phyloP scores from a whole-genome alignment of 2,797 vertebrate genomes.

The Cottoperca gobio region DNA sequence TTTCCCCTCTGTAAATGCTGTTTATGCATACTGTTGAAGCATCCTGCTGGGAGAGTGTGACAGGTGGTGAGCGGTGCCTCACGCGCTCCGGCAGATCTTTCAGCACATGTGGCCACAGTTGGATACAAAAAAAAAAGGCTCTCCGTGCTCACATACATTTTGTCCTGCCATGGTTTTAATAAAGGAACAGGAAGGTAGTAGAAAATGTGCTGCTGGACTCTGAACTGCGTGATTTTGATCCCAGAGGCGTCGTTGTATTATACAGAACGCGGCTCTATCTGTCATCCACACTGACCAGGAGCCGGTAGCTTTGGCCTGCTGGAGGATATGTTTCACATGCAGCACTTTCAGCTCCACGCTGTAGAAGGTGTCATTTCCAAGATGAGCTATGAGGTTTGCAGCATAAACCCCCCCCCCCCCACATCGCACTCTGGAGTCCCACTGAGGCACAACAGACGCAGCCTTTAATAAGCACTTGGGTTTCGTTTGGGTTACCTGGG shows the following conservation, averaged over 20 bases:
- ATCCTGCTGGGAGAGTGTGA: constrained; percentile 36
- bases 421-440: constrained; percentile 48
- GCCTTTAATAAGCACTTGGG: constrained; percentile 67
- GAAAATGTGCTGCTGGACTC: constrained; percentile 30
- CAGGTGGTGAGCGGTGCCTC: constrained; percentile 53
- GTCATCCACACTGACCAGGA: constrained; percentile 45
- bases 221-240: constrained; percentile 14
- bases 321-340: constrained; percentile 51
- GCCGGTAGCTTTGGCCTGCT: constrained; percentile 24
- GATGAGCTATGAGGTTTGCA: constrained; percentile 70
- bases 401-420: too few relatives aligned
- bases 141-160: constrained; percentile 26
- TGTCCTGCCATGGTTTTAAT: constrained; percentile 42
- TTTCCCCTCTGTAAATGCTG: background rate
- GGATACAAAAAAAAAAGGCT: constrained; percentile 5
- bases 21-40: constrained; percentile 10
- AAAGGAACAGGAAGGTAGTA: constrained; percentile 27
- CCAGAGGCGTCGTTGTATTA: constrained; percentile 48
- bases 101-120: constrained; percentile 21
- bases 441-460: constrained; percentile 57
- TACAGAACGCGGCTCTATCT: constrained; percentile 20
- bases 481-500: constrained; percentile 87
- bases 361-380: constrained; percentile 49
- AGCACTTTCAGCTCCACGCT: constrained; percentile 30
- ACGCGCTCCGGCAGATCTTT: constrained; percentile 28